Conservation (phyloP, 2,797 vertebrate genomes). For the Ispidina picta region DNA sequence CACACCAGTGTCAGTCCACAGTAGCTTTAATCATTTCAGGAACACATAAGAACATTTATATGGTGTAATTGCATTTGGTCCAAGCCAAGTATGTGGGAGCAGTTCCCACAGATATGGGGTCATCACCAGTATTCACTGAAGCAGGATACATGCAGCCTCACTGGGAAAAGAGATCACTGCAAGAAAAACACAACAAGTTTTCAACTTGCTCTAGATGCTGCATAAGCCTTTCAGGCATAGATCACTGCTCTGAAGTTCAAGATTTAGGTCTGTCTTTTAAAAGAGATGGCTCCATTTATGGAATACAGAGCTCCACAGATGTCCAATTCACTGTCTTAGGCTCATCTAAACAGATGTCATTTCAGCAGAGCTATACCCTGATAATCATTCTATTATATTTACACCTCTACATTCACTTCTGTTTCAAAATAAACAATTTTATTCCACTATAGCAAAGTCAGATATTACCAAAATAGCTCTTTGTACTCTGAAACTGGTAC, state of each 20-base stretch:
- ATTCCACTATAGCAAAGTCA: background rate
- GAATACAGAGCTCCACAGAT: background rate
- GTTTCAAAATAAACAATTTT: background rate
- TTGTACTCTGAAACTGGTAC: background rate
- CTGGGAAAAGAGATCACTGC: background rate
- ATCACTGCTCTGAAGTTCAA: background rate
- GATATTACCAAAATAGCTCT: background rate
- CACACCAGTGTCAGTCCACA: background rate
- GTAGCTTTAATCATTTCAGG: background rate
- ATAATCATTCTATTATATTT: background rate
- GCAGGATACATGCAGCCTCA: rapidly evolving
- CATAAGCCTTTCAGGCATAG: background rate
- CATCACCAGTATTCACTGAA: background rate
- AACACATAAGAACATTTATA: background rate
- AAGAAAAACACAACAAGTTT: background rate
- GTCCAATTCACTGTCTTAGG: background rate
- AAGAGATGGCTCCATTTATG: background rate
- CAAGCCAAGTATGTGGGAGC: rapidly evolving
- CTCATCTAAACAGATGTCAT: background rate
- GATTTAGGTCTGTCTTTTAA: background rate
- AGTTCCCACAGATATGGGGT: rapidly evolving
- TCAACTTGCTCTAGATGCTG: background rate
- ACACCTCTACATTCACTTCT: background rate
- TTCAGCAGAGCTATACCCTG: background rate
- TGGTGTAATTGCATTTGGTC: background rate